phyloP scores from a whole-genome alignment of 64 coral and sea anemone genomes.

The Dendrophyllia cribrosa region DNA sequence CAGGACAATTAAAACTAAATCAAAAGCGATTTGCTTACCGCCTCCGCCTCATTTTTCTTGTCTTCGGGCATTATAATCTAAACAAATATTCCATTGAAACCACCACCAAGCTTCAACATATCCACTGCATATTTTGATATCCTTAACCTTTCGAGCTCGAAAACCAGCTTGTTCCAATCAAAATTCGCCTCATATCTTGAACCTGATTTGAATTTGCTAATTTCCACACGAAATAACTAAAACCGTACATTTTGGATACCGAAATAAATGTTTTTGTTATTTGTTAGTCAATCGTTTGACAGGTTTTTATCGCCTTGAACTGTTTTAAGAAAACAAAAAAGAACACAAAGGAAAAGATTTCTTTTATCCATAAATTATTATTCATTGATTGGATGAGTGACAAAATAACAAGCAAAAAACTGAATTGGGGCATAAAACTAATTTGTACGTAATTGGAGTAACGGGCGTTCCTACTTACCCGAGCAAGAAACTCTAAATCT shows the following conservation, averaged over 20 bases:
- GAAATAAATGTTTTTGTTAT: neutral
- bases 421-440: neutral
- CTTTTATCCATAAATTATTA: slow-evolving; percentile 17
- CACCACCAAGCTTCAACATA: neutral
- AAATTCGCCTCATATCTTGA: neutral
- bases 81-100: neutral
- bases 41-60: neutral
- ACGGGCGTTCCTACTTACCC: slow-evolving; percentile 3
- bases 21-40: neutral
- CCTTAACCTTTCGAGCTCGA: neutral
- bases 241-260: neutral
- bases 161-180: neutral
- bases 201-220: neutral
- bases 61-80: slow-evolving; percentile 9
- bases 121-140: neutral
- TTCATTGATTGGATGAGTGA: slow-evolving; percentile 1
- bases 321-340: slow-evolving; percentile 26
- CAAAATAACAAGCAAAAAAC: neutral
- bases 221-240: neutral
- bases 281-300: slow-evolving; percentile 30
- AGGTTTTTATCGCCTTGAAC: slow-evolving; percentile 25
- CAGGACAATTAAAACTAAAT: no score
- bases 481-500: neutral
- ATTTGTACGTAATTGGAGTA: neutral
- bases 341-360: neutral